Percentiles rank a stretch among this genome's conserved stretches.
Conservation (phyloP, 2,797 vertebrate genomes). For the Danio kyathit region DNA sequence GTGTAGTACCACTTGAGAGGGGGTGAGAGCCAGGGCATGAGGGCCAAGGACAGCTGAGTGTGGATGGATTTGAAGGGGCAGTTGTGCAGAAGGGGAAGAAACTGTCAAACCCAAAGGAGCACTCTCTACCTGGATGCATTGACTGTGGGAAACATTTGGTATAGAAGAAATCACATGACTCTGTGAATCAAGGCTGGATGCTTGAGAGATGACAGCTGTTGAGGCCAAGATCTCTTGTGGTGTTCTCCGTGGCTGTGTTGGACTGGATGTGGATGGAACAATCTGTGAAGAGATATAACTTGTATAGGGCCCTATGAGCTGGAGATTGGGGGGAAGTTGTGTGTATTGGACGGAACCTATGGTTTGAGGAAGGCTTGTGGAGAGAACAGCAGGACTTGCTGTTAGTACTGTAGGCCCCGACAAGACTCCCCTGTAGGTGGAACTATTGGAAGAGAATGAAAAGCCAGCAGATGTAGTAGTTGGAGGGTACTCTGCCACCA, state of each 20-base stretch:
- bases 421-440: constrained; percentile 79
- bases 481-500: constrained; percentile 79
- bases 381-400: constrained; percentile 87
- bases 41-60: constrained; percentile 88
- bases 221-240: constrained; percentile 92
- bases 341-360: constrained; percentile 89
- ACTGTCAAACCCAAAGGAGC: constrained; percentile 86
- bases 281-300: constrained; percentile 97
- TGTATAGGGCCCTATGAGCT: constrained; percentile 95
- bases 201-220: constrained; percentile 88
- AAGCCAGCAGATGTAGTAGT: constrained; percentile 63
- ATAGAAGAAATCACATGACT: constrained; percentile 79
- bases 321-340: constrained; percentile 92
- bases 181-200: constrained; percentile 87
- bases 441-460: constrained; percentile 73
- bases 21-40: constrained; percentile 90
- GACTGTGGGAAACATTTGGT: constrained; percentile 81
- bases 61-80: constrained; percentile 91
- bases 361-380: constrained; percentile 86
- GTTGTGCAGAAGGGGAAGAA: constrained; percentile 85
- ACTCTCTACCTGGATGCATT: constrained; percentile 94
- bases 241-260: constrained; percentile 81
- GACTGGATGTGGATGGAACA: constrained; percentile 86
- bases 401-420: constrained; percentile 78
- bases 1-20: constrained; percentile 94